Base-by-base conservation (phyloP, 2,888 invertebrate species). In the Prosapia bicincta region DNA sequence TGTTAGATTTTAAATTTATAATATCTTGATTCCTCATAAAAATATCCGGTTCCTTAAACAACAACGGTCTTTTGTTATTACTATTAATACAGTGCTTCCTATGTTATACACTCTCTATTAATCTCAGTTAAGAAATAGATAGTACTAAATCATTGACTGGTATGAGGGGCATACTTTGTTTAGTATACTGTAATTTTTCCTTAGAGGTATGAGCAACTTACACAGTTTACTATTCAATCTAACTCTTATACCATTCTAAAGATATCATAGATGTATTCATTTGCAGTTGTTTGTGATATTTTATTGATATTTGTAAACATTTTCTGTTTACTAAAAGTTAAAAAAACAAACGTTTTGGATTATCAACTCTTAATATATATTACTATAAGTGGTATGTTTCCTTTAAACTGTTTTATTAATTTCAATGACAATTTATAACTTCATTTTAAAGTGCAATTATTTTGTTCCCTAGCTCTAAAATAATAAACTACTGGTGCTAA, bases 41-140 rank as follows among this genome's bases (percentile, higher is more conserved):
- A 74, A 69, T 65, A 54, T 74, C 69, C n/a, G 74, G 74, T 74
- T 74, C 74, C 74, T 74, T 74, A 65, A 66, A 74, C 69, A 43
- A 74, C 74, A 74, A 74, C 74, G 74, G 74, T 74, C 74, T 74
- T 74, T 74, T 69, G 74, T 74, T 74, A 69, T 69, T 74, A 74
- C 74, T 74, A 74, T 65, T 74, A 69, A 74, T 74, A 69, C 69
- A 54, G 74, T 74, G 74, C 74, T 74, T 74, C 74, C 74, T 74
- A 74, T 74, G 74, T 74, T 74, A 74, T 74, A 74, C 74, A 74
- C 20, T 54, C 20, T 54, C 20, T 54, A 54, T 54, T 54, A 10
- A 54, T 54, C 54, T 54, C 54, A 54, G 5, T 54, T 54, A 54
- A 54, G 54, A 54, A 54, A 54, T 54, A 54, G 20, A 54, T 54